Conservation (phyloP, 2,888 invertebrate genomes). For the Euzophera pinguis region DNA sequence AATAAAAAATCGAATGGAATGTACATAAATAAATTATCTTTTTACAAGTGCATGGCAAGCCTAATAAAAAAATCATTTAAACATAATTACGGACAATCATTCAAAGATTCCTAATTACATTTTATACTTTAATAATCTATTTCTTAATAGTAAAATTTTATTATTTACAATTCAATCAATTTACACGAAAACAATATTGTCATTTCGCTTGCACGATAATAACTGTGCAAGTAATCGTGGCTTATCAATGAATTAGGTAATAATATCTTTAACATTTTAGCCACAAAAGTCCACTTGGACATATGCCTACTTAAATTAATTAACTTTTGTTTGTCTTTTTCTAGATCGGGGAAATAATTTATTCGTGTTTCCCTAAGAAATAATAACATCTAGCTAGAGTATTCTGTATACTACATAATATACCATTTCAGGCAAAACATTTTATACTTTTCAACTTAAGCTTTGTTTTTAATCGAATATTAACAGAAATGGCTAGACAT, state of each 20-base stretch:
- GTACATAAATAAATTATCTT: not conserved
- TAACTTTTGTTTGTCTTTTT: too few species aligned
- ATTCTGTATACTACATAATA: too few species aligned
- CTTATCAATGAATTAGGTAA: not conserved
- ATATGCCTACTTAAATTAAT: too few species aligned
- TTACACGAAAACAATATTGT: conserved; percentile 32
- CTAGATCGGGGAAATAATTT: too few species aligned
- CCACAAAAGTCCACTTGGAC: too few species aligned
- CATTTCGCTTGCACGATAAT: conserved; percentile 31
- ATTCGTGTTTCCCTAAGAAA: too few species aligned
- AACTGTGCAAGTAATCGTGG: not conserved
- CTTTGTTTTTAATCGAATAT: not conserved
- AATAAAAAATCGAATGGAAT: not conserved
- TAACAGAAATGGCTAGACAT: conserved; percentile 18
- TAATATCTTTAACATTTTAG: too few species aligned
- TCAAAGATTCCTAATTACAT: too few species aligned
- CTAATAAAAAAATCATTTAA: not conserved
- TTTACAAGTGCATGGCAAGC: not conserved
- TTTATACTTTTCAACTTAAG: not conserved
- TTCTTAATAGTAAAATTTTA: not conserved
- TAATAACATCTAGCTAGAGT: too few species aligned
- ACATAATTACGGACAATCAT: not conserved
- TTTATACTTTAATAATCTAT: too few species aligned
- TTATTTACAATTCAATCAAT: conserved; percentile 12
- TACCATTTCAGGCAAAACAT: too few species aligned